Base-by-base conservation (phyloP, 2,797 vertebrate species). In the Sebastes jordani region DNA sequence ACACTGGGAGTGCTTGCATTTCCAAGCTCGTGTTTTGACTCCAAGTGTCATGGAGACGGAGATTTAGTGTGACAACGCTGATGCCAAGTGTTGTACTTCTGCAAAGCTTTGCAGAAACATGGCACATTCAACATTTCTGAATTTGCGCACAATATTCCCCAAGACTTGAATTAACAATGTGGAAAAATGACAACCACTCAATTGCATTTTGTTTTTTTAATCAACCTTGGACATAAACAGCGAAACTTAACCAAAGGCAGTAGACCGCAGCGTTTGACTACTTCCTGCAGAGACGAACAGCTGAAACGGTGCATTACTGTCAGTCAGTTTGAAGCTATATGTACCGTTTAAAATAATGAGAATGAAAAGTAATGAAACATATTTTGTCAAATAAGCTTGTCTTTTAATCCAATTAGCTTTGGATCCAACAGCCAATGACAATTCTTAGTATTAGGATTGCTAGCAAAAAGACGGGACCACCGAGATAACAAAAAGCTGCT, bases 1-100 rank as follows among this genome's bases (percentile, higher is more conserved):
- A 87, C 76, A 78, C 32, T 60, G 80, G 80, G 71, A 78, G 84
- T 70, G 86, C 73, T 84, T 74, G 76, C 85, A 59, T 90, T 89
- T 88, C 71, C 74, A 80, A 49, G 85, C 87, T 81, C 42, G 11
- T 93, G 90, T 94, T 92, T 90, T 93, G 92, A 95, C 93, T 89
- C 88, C 11, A 30, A 86, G 88, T 90, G 92, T 94, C 92, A 91
- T 66, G 71, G 83, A 91, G 90, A 95, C 69, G 72, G 70, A 91
- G 86, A 95, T 95, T 90, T 84, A 88, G 83, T 91, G 86, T 90
- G 94, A 95, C 93, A 91, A 89, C 63, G 58, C 88, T 86, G 90
- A 93, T 91, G 91, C 91, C 88, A 90, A 91, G 79, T 75, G 78
- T 76, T 87, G 85, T 81, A 70, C 85, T 89, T 78, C 74, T 87